A percentile compares a stretch with the other conserved stretches of the same genome.
These are phyloP conservation scores for Macropis europaea DNA, from an alignment of 2,888 invertebrate genomes.

Conservation along the genomic window DNA sequence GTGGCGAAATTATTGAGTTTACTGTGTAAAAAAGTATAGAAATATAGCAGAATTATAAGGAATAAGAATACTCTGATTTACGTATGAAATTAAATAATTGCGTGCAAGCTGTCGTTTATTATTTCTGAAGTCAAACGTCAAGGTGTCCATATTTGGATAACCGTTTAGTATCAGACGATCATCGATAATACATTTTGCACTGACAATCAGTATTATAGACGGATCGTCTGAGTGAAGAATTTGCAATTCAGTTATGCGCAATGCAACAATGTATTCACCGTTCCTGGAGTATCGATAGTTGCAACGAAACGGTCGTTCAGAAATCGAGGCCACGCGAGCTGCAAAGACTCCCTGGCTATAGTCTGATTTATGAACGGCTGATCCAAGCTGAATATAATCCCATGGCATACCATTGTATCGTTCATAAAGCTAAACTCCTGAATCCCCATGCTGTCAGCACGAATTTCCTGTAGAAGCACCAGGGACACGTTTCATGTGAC, in stretches of 20 bases:
- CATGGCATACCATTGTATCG: conserved; percentile 4
- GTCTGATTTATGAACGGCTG: conserved; percentile 36
- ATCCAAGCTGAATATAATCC: conserved; percentile 29
- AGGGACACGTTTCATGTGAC: conserved; percentile 34
- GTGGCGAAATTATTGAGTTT: too few relatives aligned
- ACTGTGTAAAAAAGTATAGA: too few relatives aligned
- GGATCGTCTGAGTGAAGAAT: too few relatives aligned
- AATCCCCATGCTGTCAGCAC: conserved; percentile 17
- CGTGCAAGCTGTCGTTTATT: too few relatives aligned
- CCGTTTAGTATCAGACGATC: too few relatives aligned
- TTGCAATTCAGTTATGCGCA: neutral
- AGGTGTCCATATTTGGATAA: too few relatives aligned
- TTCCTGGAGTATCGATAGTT: conserved; percentile 18
- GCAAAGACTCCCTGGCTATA: conserved; percentile 29
- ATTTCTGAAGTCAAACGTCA: too few relatives aligned
- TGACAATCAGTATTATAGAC: too few relatives aligned
- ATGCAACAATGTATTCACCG: conserved; percentile 22
- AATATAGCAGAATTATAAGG: too few relatives aligned
- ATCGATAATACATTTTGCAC: too few relatives aligned
- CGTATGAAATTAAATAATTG: too few relatives aligned
- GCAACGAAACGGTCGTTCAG: conserved; percentile 38
- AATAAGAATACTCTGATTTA: too few relatives aligned
- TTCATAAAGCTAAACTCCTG: conserved; percentile 13
- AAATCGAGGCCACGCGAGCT: conserved; percentile 23
- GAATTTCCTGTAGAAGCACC: conserved; percentile 2